These are phyloP conservation scores for Drosophila austrosaltans DNA, from an alignment of 2,888 invertebrate species.

Conservation along the genomic window DNA sequence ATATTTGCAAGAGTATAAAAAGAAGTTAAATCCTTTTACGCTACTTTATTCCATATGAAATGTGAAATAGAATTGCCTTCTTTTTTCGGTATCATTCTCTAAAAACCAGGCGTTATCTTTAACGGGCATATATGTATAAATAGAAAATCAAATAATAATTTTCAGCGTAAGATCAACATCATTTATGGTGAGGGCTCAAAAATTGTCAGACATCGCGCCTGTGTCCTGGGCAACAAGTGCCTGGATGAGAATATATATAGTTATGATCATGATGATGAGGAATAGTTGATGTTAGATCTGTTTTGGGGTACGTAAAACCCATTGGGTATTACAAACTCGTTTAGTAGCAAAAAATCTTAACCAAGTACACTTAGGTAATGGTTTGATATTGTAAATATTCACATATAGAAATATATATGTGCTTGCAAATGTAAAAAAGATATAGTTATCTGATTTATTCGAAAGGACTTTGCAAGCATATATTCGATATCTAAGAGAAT, in stretches of 20 bases:
- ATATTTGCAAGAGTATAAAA: background rate
- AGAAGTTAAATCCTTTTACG: background rate
- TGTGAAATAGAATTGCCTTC: background rate
- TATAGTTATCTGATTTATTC: background rate
- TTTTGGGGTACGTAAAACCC: constrained; percentile 54
- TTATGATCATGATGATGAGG: constrained; percentile 58
- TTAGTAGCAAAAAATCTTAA: constrained; percentile 14
- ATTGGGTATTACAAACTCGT: background rate
- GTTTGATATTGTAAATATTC: constrained; percentile 35
- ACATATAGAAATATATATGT: background rate
- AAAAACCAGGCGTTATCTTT: background rate
- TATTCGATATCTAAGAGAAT: background rate
- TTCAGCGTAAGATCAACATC: constrained; percentile 50
- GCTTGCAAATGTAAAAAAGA: background rate
- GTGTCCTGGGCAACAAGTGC: constrained; percentile 43
- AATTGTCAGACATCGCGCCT: constrained; percentile 57
- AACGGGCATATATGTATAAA: background rate
- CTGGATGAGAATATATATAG: constrained; percentile 71
- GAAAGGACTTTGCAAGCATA: background rate
- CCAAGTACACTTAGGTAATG: constrained; percentile 26
- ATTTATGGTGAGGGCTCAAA: constrained; percentile 72
- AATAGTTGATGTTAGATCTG: constrained; percentile 37
- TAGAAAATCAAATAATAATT: constrained; percentile 19
- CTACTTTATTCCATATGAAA: background rate
- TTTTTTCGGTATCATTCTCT: background rate